phyloP scores from a whole-genome alignment of 2,113 vertebrate species.

The Notothenia rossii region DNA sequence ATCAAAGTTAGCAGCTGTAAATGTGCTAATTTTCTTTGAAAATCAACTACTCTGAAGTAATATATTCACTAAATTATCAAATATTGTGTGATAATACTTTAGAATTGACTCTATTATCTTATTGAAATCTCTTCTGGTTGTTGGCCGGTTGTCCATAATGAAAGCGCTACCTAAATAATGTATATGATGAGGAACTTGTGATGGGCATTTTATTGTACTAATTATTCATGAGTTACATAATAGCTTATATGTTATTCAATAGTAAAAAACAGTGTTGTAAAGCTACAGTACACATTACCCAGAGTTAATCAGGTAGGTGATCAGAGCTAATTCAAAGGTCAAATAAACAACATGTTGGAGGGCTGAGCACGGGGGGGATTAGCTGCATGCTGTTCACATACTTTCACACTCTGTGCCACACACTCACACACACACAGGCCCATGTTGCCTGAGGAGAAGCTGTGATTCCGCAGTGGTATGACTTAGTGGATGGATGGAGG shows the following conservation, averaged over 20 bases:
- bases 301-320: conserved; percentile 5
- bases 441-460: conserved; percentile 22
- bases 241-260: not conserved
- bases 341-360: not conserved
- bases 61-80: not conserved
- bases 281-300: not conserved
- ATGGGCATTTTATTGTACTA: not conserved
- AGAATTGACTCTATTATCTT: not conserved
- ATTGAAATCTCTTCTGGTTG: no score
- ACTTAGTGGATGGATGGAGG: conserved; percentile 27
- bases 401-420: not conserved
- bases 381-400: conserved; percentile 27
- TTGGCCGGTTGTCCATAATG: not conserved
- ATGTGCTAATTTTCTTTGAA: not conserved
- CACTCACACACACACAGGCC: not conserved
- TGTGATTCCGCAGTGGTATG: conserved; percentile 29
- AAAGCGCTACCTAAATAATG: not conserved
- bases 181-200: not conserved
- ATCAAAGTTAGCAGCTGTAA: no score
- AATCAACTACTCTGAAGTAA: not conserved
- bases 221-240: not conserved
- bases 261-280: not conserved
- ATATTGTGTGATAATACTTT: not conserved
- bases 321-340: conserved; percentile 13
- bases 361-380: conserved; percentile 21